Evolutionary conservation across 2,113 vertebrate species (phyloP).

Genomic region (Ciconia maguari): DNA sequence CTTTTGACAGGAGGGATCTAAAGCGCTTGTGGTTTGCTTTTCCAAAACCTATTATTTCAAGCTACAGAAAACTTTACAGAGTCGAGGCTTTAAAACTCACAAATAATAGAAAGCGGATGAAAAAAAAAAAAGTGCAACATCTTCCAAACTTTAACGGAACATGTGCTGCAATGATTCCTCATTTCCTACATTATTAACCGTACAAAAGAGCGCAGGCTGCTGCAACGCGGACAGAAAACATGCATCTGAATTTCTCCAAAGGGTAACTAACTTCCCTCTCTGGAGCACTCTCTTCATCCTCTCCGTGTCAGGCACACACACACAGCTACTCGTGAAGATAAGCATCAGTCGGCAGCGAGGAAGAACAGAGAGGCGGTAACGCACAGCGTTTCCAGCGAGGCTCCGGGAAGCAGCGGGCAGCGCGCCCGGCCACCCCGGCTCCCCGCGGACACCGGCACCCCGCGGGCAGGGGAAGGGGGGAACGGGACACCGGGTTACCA

Average conservation of each 20-base stretch:
- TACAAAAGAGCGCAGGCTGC: not conserved
- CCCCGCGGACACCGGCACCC: not conserved
- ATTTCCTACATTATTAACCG: not conserved
- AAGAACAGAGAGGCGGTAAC: not conserved
- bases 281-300: not conserved
- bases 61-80: not conserved
- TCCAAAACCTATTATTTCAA: not conserved
- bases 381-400: not conserved
- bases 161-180: not conserved
- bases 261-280: not conserved
- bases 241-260: not conserved
- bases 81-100: not conserved
- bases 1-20: not conserved
- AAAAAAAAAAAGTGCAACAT: not conserved
- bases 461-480: not conserved
- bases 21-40: not conserved
- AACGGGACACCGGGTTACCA: conserved; percentile 77
- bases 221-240: not conserved
- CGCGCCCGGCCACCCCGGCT: not conserved
- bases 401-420: not conserved
- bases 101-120: not conserved
- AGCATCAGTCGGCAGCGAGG: not conserved
- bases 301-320: not conserved
- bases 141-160: not conserved
- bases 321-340: not conserved